Evolutionary conservation across 2,113 vertebrate species (phyloP).

Genomic region (Climacteris rufus): DNA sequence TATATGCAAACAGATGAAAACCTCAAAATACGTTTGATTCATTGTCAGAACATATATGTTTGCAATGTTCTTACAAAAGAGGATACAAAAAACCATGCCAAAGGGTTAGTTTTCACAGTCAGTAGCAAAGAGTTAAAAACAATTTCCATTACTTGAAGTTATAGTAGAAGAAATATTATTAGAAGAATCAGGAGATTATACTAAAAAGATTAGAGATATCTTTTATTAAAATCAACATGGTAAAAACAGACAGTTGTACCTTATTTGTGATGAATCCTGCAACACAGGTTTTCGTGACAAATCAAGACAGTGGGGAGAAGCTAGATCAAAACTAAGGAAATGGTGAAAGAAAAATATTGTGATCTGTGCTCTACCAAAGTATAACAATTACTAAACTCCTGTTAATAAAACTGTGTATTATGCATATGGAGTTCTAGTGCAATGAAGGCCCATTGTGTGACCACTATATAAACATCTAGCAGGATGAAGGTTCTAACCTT

Average conservation of each 20-base stretch:
- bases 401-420: background rate
- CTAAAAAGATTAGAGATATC: background rate
- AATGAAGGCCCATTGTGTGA: background rate
- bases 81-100: background rate
- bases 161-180: background rate
- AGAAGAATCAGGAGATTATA: background rate
- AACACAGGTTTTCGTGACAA: background rate
- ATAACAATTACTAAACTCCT: background rate
- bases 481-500: background rate
- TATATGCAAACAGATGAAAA: background rate
- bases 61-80: background rate
- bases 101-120: background rate
- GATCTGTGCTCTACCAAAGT: background rate
- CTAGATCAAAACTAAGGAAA: background rate
- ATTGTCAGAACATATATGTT: background rate
- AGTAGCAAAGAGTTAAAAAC: background rate
- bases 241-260: background rate
- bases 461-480: background rate
- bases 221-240: background rate
- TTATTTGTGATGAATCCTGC: background rate
- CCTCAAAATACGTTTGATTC: background rate
- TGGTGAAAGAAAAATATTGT: background rate
- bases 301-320: background rate
- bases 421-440: background rate
- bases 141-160: background rate